A percentile compares a stretch with the other conserved stretches of the same genome.
phyloP scores from a whole-genome alignment of 2,888 invertebrate genomes.

The Nezara viridula region DNA sequence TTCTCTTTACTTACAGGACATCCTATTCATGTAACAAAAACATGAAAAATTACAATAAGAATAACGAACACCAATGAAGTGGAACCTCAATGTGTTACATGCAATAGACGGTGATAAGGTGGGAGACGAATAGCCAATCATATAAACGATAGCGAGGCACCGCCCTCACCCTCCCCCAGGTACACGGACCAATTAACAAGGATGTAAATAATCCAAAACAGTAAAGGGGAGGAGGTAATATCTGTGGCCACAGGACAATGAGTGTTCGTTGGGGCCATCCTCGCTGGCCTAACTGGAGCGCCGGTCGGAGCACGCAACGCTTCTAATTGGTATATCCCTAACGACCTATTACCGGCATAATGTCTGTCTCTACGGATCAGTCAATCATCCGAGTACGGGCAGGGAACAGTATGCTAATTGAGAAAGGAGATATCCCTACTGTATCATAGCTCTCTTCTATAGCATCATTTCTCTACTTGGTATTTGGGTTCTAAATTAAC shows the following conservation, averaged over 20 bases:
- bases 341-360: neutral
- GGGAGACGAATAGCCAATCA: neutral
- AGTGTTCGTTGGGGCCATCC: neutral
- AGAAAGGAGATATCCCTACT: neutral
- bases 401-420: neutral
- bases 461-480: neutral
- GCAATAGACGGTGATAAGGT: neutral
- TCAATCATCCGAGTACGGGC: neutral
- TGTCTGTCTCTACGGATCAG: neutral
- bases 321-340: neutral
- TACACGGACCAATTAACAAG: conserved; percentile 22
- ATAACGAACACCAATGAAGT: too few species aligned
- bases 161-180: neutral
- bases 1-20: too few species aligned
- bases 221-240: neutral
- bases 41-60: too few species aligned
- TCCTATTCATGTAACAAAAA: too few species aligned
- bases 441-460: neutral
- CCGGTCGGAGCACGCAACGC: neutral
- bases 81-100: too few species aligned
- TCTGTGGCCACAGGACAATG: neutral
- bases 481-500: neutral
- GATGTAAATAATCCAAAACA: conserved; percentile 11
- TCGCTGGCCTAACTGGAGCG: neutral
- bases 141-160: neutral